Base-by-base conservation (phyloP, 2,888 invertebrate genomes). In the Eugnorisma glareosa region DNA sequence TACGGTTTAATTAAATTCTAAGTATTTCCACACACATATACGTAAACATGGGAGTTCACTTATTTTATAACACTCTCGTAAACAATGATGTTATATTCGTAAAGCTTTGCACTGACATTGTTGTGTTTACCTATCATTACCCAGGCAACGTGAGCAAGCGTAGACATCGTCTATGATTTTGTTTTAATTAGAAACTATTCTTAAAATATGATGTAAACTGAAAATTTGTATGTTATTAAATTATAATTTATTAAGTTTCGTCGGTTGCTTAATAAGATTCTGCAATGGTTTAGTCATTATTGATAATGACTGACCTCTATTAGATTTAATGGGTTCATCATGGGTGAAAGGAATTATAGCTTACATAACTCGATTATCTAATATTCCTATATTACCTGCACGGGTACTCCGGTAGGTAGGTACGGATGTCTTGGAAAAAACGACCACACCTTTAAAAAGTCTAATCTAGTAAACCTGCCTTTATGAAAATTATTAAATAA, bases 51-150 rank as follows among this genome's bases (percentile, higher is more conserved):
- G 8, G 15, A 67, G 13, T 67, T 40, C 59, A 61, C 59, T 59
- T 59, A 59, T 31, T 59, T 8, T 28, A 18, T 4, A 48, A 31
- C 35, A 31, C 54, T n/a, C n/a, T n/a, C n/a, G n/a, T n/a, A n/a
- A n/a, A n/a, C n/a, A n/a, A n/a, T n/a, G n/a, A n/a, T n/a, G n/a
- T n/a, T n/a, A n/a, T n/a, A 28, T 54, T 57, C n/a, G 21, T 15
- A n/a, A 69, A 61, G n/a, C 48, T 40, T 64, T 48, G 4, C 28
- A 64, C 35, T 85, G 84, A 77, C 81, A 79, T 66, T 80, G 79
- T 82, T 86, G 81, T 90, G 89, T 89, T 85, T 83, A 40, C 64
- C 15, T n/a, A 72, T 45, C 37, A 84, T 90, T 84, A 72, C 86
- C 88, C 70, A 79, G 87, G 87, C 82, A 89, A 90, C 89, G 48